Conservation (phyloP, 2,888 invertebrate genomes). For the Suillia variegata region DNA sequence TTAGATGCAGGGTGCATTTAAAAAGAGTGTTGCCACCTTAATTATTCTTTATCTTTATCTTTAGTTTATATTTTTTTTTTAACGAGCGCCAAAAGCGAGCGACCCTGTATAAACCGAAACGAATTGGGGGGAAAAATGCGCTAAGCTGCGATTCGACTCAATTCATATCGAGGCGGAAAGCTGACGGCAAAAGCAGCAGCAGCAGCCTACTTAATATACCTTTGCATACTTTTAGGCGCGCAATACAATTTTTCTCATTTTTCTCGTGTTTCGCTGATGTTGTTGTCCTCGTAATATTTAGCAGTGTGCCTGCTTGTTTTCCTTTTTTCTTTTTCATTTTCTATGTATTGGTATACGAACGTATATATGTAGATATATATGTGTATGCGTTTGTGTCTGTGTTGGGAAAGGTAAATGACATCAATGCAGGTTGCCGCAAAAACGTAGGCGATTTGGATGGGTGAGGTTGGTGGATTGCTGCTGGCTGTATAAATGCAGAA, state of each 20-base stretch:
- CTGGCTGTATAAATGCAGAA: too few relatives aligned
- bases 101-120: too few relatives aligned
- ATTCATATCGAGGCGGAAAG: background rate
- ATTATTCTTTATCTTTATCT: too few relatives aligned
- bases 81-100: too few relatives aligned
- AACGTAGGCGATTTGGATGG: too few relatives aligned
- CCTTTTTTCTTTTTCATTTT: background rate
- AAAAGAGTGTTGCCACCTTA: too few relatives aligned
- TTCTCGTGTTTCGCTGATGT: conserved; percentile 1
- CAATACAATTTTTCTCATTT: background rate
- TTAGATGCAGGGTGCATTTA: too few relatives aligned
- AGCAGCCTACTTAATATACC: conserved; percentile 11
- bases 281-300: conserved; percentile 22
- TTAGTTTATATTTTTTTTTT: too few relatives aligned
- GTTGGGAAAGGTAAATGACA: conserved; percentile 26
- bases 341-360: background rate
- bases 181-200: background rate
- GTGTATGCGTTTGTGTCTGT: background rate
- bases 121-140: too few relatives aligned
- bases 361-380: background rate
- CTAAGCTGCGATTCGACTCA: too few relatives aligned
- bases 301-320: conserved; percentile 11
- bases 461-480: too few relatives aligned
- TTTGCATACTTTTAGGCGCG: conserved; percentile 22
- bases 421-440: conserved; percentile 24